These are phyloP conservation scores for Synanceia verrucosa DNA, from an alignment of 2,797 vertebrate genomes.

Conservation along the genomic window DNA sequence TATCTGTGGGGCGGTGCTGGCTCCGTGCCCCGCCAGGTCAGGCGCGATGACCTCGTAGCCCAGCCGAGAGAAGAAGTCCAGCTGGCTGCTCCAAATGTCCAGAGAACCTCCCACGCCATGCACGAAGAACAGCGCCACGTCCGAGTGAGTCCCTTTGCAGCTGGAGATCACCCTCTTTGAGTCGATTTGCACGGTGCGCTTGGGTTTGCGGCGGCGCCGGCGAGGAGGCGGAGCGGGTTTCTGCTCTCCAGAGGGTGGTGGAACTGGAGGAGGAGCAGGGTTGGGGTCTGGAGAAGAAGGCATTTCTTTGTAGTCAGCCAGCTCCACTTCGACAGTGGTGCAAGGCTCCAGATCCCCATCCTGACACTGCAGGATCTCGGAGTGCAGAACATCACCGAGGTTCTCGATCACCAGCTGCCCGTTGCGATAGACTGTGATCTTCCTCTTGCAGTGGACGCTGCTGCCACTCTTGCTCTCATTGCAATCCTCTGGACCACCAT, in stretches of 20 bases:
- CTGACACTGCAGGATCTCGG: constrained; percentile 90
- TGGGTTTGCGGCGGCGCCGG: constrained; percentile 87
- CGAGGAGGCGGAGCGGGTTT: constrained; percentile 82
- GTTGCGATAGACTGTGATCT: constrained; percentile 93
- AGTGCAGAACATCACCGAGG: constrained; percentile 87
- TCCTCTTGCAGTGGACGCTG: constrained; percentile 91
- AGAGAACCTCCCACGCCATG: constrained; percentile 95
- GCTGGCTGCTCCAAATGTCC: constrained; percentile 97
- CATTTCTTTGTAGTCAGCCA: constrained; percentile 82
- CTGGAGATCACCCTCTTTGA: constrained; percentile 91
- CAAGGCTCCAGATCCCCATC: constrained; percentile 85
- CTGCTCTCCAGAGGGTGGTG: constrained; percentile 66
- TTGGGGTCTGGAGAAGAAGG: constrained; percentile 80
- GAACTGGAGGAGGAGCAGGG: constrained; percentile 56
- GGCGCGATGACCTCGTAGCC: constrained; percentile 97
- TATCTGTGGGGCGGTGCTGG: constrained; percentile 91
- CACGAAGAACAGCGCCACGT: constrained; percentile 96
- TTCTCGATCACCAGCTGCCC: constrained; percentile 97
- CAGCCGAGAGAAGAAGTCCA: constrained; percentile 93
- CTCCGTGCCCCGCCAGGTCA: constrained; percentile 92
- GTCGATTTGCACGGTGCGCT: constrained; percentile 91
- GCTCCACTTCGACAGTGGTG: constrained; percentile 88
- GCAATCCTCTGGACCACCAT: constrained; percentile 16
- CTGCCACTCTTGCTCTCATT: constrained; percentile 35
- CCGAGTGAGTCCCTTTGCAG: constrained; percentile 91